Evolutionary conservation across 1,140 invertebrate genomes (phyloP).

Genomic region (Adoxophyes honmai): DNA sequence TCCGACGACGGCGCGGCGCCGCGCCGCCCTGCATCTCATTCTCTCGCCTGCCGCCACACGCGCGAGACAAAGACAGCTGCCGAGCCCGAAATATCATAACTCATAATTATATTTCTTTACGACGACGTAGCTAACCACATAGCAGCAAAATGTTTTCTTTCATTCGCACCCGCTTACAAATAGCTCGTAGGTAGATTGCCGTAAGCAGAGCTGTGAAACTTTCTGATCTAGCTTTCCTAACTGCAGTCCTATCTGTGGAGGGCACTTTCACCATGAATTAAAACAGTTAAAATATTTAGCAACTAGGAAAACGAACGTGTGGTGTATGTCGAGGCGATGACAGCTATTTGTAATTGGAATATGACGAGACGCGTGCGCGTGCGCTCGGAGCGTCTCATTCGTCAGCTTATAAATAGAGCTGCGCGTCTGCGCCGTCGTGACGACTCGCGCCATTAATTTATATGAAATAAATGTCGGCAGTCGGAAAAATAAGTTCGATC

Average conservation of each 20-base stretch:
- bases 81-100: slow-evolving; percentile 64
- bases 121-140: slow-evolving; percentile 36
- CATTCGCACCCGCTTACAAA: slow-evolving; percentile 33
- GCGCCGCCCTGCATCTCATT: slow-evolving; percentile 62
- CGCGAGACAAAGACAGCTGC: slow-evolving; percentile 56
- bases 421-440: slow-evolving; percentile 74
- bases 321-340: slow-evolving; percentile 59
- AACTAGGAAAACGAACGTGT: slow-evolving; percentile 45
- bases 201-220: no score
- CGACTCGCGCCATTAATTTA: slow-evolving; percentile 76
- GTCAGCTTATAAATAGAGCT: slow-evolving; percentile 74
- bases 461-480: slow-evolving; percentile 76
- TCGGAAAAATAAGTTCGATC: slow-evolving; percentile 73
- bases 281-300: slow-evolving; percentile 17
- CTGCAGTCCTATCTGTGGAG: no score
- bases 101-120: slow-evolving; percentile 72
- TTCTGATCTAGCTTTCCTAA: no score
- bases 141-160: slow-evolving; percentile 44
- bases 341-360: slow-evolving; percentile 75
- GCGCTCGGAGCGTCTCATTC: slow-evolving; percentile 73
- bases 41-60: slow-evolving; percentile 31
- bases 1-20: slow-evolving; percentile 50
- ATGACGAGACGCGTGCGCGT: slow-evolving; percentile 70
- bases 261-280: slow-evolving; percentile 26
- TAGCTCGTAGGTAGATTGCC: slow-evolving; percentile 16